Base-by-base conservation (phyloP, 2,113 vertebrate genomes). In the Colossoma macropomum region DNA sequence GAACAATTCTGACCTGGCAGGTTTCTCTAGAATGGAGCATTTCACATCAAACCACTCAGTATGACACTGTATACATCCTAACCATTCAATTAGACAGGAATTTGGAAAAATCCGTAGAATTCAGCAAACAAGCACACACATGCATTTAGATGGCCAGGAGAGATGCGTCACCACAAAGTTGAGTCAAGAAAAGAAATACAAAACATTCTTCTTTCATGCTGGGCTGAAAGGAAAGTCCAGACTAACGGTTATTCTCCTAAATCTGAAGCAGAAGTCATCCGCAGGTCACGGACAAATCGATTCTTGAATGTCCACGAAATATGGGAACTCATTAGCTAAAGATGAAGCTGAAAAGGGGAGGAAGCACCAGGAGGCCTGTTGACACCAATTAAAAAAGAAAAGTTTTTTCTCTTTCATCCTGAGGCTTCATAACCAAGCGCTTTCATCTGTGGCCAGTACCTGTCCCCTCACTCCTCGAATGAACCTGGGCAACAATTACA, bases 401-500 rank as follows among this genome's bases (percentile, higher is more conserved):
- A 54, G 8, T 82, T 75, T 34, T 74, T 7, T 13, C 41, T 81
- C 66, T 62, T 45, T 81, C 28, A 81, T 75, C 41, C 50, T 60
- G 28, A 62, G 1, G 19, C 32, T 41, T 52, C 23, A n/a, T 27
- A 10, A n/a, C 59, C n/a, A 13, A 27, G 59, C 30, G 34, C 71
- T 52, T 50, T 30, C 34, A 52, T 65, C 52, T 81, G 84, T 80
- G 87, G 82, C 83, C 90, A 89, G 85, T 90, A 89, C 87, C 89
- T 90, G 88, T 88, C 86, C 89, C 66, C 10, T 34, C 73, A 65
- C 41, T 38, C 34, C 81, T 86, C 65, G 17, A 16, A 87, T 82
- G 87, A 85, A 88, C 70, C 87, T 89, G 88, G 85, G 89, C 89
- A 87, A 48, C 89, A 84, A 78, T 87, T 90, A 87, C 80, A 83